These are phyloP conservation scores for Sinonovacula constricta DNA, from an alignment of 1,140 invertebrate genomes.

Conservation along the genomic window DNA sequence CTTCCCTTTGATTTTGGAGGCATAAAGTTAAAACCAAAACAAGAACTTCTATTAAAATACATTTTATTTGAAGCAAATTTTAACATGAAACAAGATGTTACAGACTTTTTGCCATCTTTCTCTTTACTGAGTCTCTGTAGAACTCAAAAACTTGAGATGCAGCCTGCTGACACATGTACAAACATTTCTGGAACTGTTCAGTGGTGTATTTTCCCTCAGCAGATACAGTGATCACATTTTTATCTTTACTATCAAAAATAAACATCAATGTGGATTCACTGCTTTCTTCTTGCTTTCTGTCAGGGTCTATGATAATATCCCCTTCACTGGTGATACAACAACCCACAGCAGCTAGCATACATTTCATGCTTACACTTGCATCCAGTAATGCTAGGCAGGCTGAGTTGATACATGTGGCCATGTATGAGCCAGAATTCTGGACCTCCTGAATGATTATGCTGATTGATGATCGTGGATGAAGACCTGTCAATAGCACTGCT, in stretches of 20 bases:
- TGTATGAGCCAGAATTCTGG: slow-evolving; percentile 89
- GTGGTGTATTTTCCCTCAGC: slow-evolving; percentile 66
- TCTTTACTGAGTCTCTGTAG: slow-evolving; percentile 69
- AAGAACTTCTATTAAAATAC: no score
- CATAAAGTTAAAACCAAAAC: no score
- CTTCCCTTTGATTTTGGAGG: no score
- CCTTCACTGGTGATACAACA: slow-evolving; percentile 85
- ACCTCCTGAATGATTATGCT: slow-evolving; percentile 91
- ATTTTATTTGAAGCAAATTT: no score
- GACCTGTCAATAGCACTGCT: slow-evolving; percentile 83
- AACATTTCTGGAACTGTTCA: slow-evolving; percentile 69
- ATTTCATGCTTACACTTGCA: slow-evolving; percentile 88
- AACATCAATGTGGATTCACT: slow-evolving; percentile 65
- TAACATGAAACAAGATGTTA: no score
- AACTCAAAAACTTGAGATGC: slow-evolving; percentile 68
- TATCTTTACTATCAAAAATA: slow-evolving; percentile 73
- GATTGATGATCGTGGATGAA: slow-evolving; percentile 89
- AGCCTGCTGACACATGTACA: slow-evolving; percentile 61
- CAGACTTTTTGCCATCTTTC: slow-evolving; percentile 70
- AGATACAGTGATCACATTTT: slow-evolving; percentile 62
- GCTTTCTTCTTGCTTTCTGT: slow-evolving; percentile 76
- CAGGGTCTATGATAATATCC: slow-evolving; percentile 85
- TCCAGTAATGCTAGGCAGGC: slow-evolving; percentile 89
- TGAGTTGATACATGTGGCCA: slow-evolving; percentile 90
- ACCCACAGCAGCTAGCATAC: slow-evolving; percentile 85